These are phyloP conservation scores for Aythya fuligula DNA, from an alignment of 2,797 vertebrate genomes.

Conservation along the genomic window DNA sequence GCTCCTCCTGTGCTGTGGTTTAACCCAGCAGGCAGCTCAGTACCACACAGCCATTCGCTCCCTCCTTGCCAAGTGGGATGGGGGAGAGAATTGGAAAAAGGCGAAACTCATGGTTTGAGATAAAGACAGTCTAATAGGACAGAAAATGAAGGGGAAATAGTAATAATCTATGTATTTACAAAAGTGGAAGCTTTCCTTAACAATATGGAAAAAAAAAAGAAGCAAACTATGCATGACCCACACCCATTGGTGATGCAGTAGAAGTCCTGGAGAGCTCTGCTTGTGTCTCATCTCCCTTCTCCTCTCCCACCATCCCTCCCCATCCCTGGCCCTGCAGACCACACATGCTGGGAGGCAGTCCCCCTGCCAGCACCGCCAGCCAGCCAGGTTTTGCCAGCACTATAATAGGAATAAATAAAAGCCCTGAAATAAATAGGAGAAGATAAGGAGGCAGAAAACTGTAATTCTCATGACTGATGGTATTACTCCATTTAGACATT, in stretches of 20 bases:
- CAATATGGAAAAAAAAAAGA: neutral
- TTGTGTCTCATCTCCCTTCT: neutral
- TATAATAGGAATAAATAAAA: slow-evolving; percentile 51
- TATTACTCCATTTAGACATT: slow-evolving; percentile 47
- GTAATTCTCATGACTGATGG: slow-evolving; percentile 36
- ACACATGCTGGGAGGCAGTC: neutral
- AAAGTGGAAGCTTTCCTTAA: neutral
- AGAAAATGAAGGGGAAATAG: no score
- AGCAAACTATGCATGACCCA: neutral
- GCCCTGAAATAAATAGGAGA: slow-evolving; percentile 37
- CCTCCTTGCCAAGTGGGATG: no score
- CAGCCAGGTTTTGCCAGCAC: neutral
- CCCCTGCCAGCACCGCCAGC: neutral
- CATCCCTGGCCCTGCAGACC: neutral
- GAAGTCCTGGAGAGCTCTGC: neutral
- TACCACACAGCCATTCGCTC: no score
- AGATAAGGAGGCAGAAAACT: slow-evolving; percentile 40
- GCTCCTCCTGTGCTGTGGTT: neutral
- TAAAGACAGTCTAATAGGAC: no score
- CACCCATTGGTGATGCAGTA: rapidly evolving
- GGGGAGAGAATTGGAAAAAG: no score
- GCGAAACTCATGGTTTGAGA: no score
- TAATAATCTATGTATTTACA: no score
- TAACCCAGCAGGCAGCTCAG: no score
- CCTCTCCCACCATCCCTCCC: neutral